A percentile compares a stretch with the other conserved stretches of the same genome.
These are phyloP conservation scores for Sebastes reedi DNA, from an alignment of 2,797 vertebrate species.

Conservation along the genomic window DNA sequence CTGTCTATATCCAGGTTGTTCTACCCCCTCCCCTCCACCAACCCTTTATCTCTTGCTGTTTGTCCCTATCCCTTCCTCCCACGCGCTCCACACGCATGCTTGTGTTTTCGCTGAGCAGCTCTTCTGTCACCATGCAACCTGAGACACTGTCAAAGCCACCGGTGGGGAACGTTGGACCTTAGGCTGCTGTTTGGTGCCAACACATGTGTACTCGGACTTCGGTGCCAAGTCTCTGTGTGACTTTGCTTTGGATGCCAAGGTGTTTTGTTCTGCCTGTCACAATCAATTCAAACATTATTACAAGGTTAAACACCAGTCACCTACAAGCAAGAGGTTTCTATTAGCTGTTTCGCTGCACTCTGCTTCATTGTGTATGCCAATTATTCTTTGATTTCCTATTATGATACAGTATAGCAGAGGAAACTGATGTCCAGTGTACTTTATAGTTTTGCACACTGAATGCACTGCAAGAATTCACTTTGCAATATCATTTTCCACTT, in stretches of 20 bases:
- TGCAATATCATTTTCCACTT: no score
- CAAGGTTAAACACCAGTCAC: constrained; percentile 46
- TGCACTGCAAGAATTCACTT: neutral
- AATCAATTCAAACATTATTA: constrained; percentile 45
- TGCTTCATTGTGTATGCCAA: neutral
- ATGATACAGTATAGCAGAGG: neutral
- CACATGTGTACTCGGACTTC: constrained; percentile 37
- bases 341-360: neutral
- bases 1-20: constrained; percentile 7
- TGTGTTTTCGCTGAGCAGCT: constrained; percentile 41
- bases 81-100: constrained; percentile 8
- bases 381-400: neutral
- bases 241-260: constrained; percentile 52
- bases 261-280: constrained; percentile 46
- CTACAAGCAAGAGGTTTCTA: constrained; percentile 15
- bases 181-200: constrained; percentile 49
- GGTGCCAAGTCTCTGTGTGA: constrained; percentile 58
- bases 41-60: neutral
- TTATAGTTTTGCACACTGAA: neutral
- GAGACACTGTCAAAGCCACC: constrained; percentile 50
- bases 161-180: constrained; percentile 32
- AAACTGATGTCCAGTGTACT: neutral
- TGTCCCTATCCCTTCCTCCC: constrained; percentile 28
- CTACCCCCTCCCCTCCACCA: neutral
- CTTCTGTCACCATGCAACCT: constrained; percentile 49